These are phyloP conservation scores for Natator depressus DNA, from an alignment of 2,113 vertebrate species.

Conservation along the genomic window DNA sequence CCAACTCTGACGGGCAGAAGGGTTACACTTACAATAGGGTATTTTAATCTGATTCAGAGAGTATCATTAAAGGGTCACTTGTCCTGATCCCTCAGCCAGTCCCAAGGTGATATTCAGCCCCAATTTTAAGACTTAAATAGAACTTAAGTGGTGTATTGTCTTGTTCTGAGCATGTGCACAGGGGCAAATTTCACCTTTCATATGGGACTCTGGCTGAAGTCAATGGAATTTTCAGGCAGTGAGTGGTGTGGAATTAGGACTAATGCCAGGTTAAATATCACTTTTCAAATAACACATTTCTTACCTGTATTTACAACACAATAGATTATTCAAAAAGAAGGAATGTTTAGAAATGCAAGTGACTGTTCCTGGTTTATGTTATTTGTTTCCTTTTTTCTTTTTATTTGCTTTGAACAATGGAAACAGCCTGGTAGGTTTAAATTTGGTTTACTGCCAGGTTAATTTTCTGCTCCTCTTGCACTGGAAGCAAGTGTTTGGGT, in stretches of 20 bases:
- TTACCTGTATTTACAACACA: not conserved
- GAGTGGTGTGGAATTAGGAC: not conserved
- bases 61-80: not conserved
- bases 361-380: not conserved
- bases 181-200: not conserved
- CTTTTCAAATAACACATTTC: not conserved
- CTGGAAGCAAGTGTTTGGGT: not conserved
- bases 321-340: not conserved
- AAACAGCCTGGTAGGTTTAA: not conserved
- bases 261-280: not conserved
- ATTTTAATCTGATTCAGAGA: constrained; percentile 36
- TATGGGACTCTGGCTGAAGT: not conserved
- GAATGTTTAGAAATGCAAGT: not conserved
- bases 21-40: not conserved
- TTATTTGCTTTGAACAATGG: constrained; percentile 14
- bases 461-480: not conserved
- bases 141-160: no score
- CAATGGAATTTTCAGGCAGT: not conserved
- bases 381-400: constrained; percentile 22
- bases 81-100: not conserved
- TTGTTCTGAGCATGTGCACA: no score
- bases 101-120: not conserved
- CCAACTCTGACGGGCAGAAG: no score
- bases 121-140: constrained; percentile 14
- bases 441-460: constrained; percentile 9